phyloP scores from a whole-genome alignment of 1,140 invertebrate species.

The Philotrypesis tridentata region DNA sequence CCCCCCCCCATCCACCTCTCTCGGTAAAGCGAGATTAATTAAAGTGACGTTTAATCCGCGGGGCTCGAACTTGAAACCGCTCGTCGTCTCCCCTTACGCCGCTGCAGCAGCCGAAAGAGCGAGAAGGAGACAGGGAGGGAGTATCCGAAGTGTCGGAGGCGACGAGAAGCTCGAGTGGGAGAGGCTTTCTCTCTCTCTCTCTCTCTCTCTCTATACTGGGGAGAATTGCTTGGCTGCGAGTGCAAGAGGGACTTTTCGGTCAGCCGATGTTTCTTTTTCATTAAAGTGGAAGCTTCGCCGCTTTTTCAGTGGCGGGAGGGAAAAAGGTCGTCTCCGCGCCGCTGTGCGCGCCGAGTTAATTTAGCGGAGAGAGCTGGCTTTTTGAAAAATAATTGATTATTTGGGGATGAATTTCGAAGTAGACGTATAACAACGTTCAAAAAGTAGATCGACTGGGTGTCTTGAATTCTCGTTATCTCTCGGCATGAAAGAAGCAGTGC shows the following conservation, averaged over 20 bases:
- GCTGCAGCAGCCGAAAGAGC: constrained; percentile 47
- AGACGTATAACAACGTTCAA: too few relatives aligned
- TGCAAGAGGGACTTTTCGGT: not conserved
- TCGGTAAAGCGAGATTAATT: constrained; percentile 61
- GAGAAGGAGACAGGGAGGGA: not conserved
- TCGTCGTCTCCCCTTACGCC: constrained; percentile 43
- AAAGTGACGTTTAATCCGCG: constrained; percentile 58
- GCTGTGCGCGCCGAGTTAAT: too few relatives aligned
- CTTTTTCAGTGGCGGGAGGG: too few relatives aligned
- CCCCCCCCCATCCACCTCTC: too few relatives aligned
- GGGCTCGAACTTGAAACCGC: constrained; percentile 50
- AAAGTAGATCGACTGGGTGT: too few relatives aligned
- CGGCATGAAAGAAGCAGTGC: too few relatives aligned
- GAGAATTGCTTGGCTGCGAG: not conserved
- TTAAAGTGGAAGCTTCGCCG: not conserved
- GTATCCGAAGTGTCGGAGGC: not conserved
- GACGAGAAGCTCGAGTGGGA: constrained; percentile 48
- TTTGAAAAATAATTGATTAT: too few relatives aligned
- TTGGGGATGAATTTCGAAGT: too few relatives aligned
- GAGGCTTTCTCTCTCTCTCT: too few relatives aligned
- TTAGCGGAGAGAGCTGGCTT: too few relatives aligned
- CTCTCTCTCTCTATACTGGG: not conserved
- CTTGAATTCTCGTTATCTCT: too few relatives aligned
- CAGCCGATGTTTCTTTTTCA: constrained; percentile 15
- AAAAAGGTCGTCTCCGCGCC: too few relatives aligned